Percentiles rank a stretch among this genome's conserved stretches.
Evolutionary conservation across 23 tunicate genomes (phyloP).

Genomic region (Trididemnum clinides): DNA sequence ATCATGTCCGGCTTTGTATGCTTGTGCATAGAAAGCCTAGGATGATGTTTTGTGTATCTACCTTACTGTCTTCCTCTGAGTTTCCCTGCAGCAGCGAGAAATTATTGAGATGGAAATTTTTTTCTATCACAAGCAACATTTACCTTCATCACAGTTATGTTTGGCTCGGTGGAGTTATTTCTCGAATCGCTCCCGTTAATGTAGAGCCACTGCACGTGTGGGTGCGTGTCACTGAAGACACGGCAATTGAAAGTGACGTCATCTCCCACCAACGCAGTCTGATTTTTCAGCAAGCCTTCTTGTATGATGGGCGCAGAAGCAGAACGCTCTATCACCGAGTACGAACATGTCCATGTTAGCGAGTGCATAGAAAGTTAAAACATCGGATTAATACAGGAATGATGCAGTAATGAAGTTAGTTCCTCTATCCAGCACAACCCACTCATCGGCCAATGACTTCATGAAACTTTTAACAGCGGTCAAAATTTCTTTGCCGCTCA

Average conservation of each 20-base stretch:
- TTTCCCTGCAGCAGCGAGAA: no score
- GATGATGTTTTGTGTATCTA: no score
- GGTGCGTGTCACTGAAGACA: constrained; percentile 89
- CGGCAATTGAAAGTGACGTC: constrained; percentile 66
- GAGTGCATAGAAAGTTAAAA: background rate
- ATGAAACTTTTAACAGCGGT: no score
- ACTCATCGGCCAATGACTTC: no score
- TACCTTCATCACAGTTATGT: constrained; percentile 12
- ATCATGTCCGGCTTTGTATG: no score
- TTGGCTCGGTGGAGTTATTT: background rate
- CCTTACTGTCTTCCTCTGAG: no score
- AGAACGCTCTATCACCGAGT: constrained; percentile 51
- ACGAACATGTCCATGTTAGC: background rate
- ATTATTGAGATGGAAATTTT: no score
- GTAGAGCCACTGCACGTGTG: constrained; percentile 72
- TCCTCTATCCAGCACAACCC: background rate
- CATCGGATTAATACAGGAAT: background rate
- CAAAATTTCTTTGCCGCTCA: no score
- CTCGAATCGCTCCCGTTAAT: background rate
- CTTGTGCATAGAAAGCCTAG: no score
- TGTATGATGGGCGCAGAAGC: constrained; percentile 62
- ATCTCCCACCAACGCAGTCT: constrained; percentile 58
- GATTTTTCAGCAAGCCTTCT: constrained; percentile 47
- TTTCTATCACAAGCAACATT: no score
- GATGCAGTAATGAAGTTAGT: background rate